Conservation (phyloP, 2,888 invertebrate genomes). For the Nomada ruficornis region DNA sequence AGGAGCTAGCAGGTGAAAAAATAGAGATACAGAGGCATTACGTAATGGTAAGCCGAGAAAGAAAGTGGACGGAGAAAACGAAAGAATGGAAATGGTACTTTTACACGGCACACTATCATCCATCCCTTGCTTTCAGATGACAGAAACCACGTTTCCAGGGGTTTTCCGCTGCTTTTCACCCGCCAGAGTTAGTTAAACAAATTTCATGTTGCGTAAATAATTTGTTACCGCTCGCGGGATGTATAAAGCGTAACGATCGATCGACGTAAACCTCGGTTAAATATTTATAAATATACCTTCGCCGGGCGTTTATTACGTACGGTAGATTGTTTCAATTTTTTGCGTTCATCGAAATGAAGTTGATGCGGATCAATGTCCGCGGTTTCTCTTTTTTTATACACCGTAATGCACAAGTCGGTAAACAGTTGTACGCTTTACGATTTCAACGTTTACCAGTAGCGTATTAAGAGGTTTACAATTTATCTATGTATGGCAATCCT, state of each 20-base stretch:
- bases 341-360: slow-evolving; percentile 4
- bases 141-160: slow-evolving; percentile 5
- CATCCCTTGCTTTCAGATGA: slow-evolving; percentile 45
- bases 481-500: no score
- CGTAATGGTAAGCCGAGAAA: slow-evolving; percentile 89
- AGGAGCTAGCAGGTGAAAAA: slow-evolving; percentile 95
- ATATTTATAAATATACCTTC: neutral
- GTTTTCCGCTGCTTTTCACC: neutral
- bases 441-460: no score
- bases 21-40: slow-evolving; percentile 95
- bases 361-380: neutral
- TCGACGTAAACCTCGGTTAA: neutral
- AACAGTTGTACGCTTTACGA: slow-evolving; percentile 1
- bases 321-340: slow-evolving; percentile 14
- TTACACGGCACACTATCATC: slow-evolving; percentile 35
- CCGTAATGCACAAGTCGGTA: neutral
- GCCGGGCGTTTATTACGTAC: neutral
- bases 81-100: slow-evolving; percentile 28
- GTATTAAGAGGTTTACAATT: no score
- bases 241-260: neutral
- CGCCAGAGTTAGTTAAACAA: neutral
- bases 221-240: neutral
- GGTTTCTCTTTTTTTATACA: neutral
- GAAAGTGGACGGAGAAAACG: slow-evolving; percentile 12
- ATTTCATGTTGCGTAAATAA: slow-evolving; percentile 12